Evolutionary conservation across 2,888 invertebrate genomes (phyloP).

Genomic region (Girardia tigrina): DNA sequence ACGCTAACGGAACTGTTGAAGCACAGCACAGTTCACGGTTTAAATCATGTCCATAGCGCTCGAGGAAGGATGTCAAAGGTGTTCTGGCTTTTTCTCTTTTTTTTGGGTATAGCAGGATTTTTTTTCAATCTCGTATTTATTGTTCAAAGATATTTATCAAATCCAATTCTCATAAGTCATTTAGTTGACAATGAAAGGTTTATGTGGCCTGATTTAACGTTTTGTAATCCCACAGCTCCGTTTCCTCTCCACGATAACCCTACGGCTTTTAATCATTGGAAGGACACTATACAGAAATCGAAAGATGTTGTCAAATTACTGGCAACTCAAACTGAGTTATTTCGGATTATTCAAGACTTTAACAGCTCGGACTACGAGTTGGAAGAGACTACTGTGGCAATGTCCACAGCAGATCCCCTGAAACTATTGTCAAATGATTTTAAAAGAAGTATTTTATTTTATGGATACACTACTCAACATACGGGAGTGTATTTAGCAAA

Average conservation of each 20-base stretch:
- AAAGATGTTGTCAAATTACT: not conserved
- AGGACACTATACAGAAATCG: not conserved
- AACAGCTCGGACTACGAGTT: not conserved
- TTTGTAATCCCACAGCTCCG: conserved; percentile 35
- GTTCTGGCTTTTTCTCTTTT: conserved; percentile 35
- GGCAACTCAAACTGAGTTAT: not conserved
- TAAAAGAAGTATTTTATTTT: conserved; percentile 8
- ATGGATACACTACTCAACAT: conserved; percentile 5
- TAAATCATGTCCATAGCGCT: conserved; percentile 30
- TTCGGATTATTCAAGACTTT: not conserved
- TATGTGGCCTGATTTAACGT: conserved; percentile 37
- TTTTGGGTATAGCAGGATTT: conserved; percentile 31
- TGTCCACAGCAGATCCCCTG: not conserved
- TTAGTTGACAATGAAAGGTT: conserved; percentile 31
- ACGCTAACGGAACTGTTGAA: conserved; percentile 4
- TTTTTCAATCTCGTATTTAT: conserved; percentile 35
- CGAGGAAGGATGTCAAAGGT: not conserved
- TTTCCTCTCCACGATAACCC: not conserved
- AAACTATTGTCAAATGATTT: not conserved
- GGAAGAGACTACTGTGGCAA: not conserved
- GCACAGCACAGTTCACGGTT: conserved; percentile 30
- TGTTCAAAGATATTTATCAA: conserved; percentile 33
- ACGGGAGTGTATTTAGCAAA: conserved; percentile 26
- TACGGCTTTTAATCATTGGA: not conserved
- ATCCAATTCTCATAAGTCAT: conserved; percentile 35